These are phyloP conservation scores for Eucera pruinosa DNA, from an alignment of 2,888 invertebrate species.

Conservation along the genomic window DNA sequence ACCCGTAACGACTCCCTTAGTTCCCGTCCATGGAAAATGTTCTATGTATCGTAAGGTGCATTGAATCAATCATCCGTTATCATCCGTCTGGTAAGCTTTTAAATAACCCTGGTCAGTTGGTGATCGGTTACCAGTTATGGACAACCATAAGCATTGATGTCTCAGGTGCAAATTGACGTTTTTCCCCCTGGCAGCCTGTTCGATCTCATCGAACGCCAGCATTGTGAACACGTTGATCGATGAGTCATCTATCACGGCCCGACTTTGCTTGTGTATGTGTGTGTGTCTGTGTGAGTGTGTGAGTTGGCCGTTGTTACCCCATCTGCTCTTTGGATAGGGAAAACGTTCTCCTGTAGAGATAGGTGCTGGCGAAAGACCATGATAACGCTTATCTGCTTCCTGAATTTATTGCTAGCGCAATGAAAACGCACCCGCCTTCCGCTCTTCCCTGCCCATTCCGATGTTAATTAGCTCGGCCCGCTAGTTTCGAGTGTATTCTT, in stretches of 20 bases:
- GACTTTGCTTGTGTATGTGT: slow-evolving; percentile 54
- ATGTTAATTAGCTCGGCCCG: slow-evolving; percentile 80
- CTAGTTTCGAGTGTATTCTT: slow-evolving; percentile 70
- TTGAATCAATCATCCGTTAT: slow-evolving; percentile 38
- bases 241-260: slow-evolving; percentile 65
- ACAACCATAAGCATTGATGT: slow-evolving; percentile 28
- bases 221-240: slow-evolving; percentile 61
- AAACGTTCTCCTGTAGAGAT: slow-evolving; percentile 71
- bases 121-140: slow-evolving; percentile 36
- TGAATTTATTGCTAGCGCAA: slow-evolving; percentile 80
- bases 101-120: slow-evolving; percentile 42
- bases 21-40: too few relatives aligned
- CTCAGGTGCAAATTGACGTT: slow-evolving; percentile 51
- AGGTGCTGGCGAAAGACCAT: slow-evolving; percentile 78
- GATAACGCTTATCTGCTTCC: slow-evolving; percentile 81
- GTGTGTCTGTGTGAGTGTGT: too few relatives aligned
- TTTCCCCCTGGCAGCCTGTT: slow-evolving; percentile 19
- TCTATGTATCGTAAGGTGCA: slow-evolving; percentile 13
- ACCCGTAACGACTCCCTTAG: neutral
- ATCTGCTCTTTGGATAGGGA: slow-evolving; percentile 68
- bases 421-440: slow-evolving; percentile 77
- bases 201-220: slow-evolving; percentile 51
- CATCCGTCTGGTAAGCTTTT: slow-evolving; percentile 10
- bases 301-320: too few relatives aligned
- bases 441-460: slow-evolving; percentile 78